Percentiles rank a stretch among this genome's conserved stretches.
Conservation (phyloP, 2,888 invertebrate genomes). For the Archips crataeganus region DNA sequence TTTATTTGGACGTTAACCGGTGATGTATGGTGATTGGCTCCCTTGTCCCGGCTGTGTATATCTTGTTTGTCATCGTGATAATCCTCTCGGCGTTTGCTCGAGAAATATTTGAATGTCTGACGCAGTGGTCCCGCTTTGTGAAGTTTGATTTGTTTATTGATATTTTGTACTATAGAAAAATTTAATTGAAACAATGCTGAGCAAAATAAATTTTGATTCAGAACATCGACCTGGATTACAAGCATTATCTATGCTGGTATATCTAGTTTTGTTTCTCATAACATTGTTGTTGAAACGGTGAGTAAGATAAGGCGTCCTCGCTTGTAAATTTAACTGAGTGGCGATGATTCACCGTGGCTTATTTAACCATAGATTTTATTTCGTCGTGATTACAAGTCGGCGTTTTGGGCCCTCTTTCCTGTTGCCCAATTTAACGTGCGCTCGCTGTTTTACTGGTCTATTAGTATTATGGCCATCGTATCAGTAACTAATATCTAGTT, state of each 20-base stretch:
- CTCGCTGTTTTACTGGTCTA: slow-evolving; percentile 64
- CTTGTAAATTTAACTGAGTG: slow-evolving; percentile 71
- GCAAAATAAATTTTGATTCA: slow-evolving; percentile 75
- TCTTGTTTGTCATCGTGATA: slow-evolving; percentile 83
- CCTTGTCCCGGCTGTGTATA: slow-evolving; percentile 76
- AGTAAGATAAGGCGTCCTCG: slow-evolving; percentile 69
- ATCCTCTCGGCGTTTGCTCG: slow-evolving; percentile 73
- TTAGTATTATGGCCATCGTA: slow-evolving; percentile 66
- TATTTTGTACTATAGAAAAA: slow-evolving; percentile 66
- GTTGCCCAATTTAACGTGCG: slow-evolving; percentile 76
- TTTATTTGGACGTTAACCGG: slow-evolving; percentile 77
- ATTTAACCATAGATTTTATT: slow-evolving; percentile 48
- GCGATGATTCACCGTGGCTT: slow-evolving; percentile 71
- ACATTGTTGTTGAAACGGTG: slow-evolving; percentile 69
- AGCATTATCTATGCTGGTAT: slow-evolving; percentile 66
- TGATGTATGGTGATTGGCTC: slow-evolving; percentile 86
- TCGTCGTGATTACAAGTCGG: slow-evolving; percentile 64
- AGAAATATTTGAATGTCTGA: slow-evolving; percentile 76
- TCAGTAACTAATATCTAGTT: slow-evolving; percentile 58
- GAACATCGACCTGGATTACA: slow-evolving; percentile 58
- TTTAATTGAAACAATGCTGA: slow-evolving; percentile 70
- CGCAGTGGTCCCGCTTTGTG: slow-evolving; percentile 59
- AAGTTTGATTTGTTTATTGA: slow-evolving; percentile 76
- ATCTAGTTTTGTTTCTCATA: slow-evolving; percentile 65
- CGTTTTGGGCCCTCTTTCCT: slow-evolving; percentile 61